Percentiles rank a stretch among this genome's conserved stretches.
phyloP scores from a whole-genome alignment of 53 echinoderm and acorn worm species.

The Actinopyga echinites region DNA sequence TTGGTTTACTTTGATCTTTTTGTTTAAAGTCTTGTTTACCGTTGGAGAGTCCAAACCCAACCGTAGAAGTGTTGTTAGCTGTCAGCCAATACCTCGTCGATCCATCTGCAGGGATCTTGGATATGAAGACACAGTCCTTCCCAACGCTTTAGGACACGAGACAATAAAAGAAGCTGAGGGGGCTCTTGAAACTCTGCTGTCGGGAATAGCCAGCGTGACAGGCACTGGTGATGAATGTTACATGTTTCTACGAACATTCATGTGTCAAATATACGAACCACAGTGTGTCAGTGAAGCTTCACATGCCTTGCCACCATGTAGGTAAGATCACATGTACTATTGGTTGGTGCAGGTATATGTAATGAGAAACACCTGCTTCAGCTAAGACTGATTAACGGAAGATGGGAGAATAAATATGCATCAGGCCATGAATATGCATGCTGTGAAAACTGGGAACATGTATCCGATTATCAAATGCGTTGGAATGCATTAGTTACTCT shows the following conservation, averaged over 20 bases:
- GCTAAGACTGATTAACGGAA: too few species aligned
- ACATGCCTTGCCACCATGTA: background rate
- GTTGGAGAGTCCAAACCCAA: background rate
- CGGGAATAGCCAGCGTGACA: constrained; percentile 18
- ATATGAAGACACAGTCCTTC: constrained; percentile 49
- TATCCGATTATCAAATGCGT: too few species aligned
- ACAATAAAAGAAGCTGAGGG: constrained; percentile 13
- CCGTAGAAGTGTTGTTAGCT: background rate
- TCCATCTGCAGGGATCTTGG: constrained; percentile 22
- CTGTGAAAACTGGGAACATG: too few species aligned
- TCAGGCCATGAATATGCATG: too few species aligned
- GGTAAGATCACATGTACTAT: background rate
- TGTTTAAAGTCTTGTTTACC: background rate
- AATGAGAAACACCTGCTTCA: too few species aligned
- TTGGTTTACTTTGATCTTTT: too few species aligned
- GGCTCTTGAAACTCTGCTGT: background rate
- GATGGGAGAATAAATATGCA: too few species aligned
- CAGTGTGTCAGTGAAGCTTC: background rate
- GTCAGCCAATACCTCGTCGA: background rate
- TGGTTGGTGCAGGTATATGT: background rate
- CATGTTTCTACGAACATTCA: background rate
- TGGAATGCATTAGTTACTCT: too few species aligned
- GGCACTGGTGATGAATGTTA: constrained; percentile 32
- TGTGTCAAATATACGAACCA: background rate
- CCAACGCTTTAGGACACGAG: constrained; percentile 43